Conservation (phyloP, 2,888 invertebrate genomes). For the Pseudanteris insignis region DNA sequence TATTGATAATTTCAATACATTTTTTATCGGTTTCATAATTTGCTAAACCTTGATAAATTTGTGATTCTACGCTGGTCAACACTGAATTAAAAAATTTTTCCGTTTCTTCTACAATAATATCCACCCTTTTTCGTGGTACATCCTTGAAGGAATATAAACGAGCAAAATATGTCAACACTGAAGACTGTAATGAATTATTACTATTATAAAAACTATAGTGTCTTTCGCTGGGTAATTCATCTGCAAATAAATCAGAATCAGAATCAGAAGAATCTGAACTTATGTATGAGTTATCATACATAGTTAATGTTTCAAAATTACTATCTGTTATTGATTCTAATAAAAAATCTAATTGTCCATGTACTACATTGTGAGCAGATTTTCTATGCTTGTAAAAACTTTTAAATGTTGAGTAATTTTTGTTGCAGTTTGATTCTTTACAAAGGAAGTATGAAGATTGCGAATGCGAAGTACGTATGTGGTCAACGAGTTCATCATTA, state of each 20-base stretch:
- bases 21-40: too few relatives aligned
- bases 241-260: neutral
- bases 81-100: conserved; percentile 1
- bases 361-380: neutral
- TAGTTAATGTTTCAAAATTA: neutral
- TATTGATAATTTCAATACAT: too few relatives aligned
- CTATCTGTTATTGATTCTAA: neutral
- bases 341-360: too few relatives aligned
- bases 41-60: neutral
- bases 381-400: neutral
- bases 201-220: conserved; percentile 17
- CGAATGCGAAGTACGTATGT: neutral
- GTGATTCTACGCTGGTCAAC: neutral
- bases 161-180: conserved; percentile 4
- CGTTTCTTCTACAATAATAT: conserved; percentile 6
- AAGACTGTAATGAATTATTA: conserved; percentile 40
- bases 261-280: neutral
- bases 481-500: neutral
- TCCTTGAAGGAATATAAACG: conserved; percentile 8
- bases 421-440: neutral
- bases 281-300: neutral
- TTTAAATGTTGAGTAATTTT: neutral
- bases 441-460: neutral
- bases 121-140: conserved; percentile 12
- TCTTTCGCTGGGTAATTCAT: neutral